These are phyloP conservation scores for Coleophora flavipennella DNA, from an alignment of 2,888 invertebrate genomes.

Conservation along the genomic window DNA sequence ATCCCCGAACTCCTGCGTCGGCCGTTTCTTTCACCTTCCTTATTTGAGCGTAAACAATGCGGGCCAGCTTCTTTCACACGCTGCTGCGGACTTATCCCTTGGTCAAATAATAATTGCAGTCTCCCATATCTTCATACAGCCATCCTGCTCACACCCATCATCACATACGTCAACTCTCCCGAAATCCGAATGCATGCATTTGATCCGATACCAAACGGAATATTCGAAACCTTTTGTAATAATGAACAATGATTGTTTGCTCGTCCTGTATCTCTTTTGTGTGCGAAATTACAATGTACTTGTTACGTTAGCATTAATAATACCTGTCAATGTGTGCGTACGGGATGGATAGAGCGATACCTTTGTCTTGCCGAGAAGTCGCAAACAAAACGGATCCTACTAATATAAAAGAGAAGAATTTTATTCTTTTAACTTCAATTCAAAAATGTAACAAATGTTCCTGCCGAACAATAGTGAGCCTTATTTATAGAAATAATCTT, in stretches of 20 bases:
- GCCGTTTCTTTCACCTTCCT: conserved; percentile 60
- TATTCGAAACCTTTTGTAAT: conserved; percentile 71
- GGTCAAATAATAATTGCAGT: conserved; percentile 71
- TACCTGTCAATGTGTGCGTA: conserved; percentile 56
- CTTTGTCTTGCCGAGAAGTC: conserved; percentile 69
- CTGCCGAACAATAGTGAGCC: conserved; percentile 63
- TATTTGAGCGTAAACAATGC: conserved; percentile 71
- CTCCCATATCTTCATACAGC: conserved; percentile 42
- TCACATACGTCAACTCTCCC: conserved; percentile 53
- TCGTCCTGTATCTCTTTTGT: conserved; percentile 68
- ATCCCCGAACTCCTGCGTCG: conserved; percentile 38
- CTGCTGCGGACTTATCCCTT: conserved; percentile 65
- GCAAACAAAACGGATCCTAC: conserved; percentile 69
- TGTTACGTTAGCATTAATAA: conserved; percentile 65
- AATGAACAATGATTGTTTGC: conserved; percentile 73
- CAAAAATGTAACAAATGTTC: conserved; percentile 68
- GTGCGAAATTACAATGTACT: conserved; percentile 72
- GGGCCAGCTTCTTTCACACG: conserved; percentile 67
- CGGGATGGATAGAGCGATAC: conserved; percentile 66
- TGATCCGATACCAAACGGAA: conserved; percentile 70
- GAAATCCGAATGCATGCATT: conserved; percentile 52
- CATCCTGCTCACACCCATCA: conserved; percentile 49
- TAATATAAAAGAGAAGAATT: conserved; percentile 70
- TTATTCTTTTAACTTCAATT: conserved; percentile 70
- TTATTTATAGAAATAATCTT: conserved; percentile 71